phyloP scores from a whole-genome alignment of 2,113 vertebrate genomes.

The Cairina moschata region DNA sequence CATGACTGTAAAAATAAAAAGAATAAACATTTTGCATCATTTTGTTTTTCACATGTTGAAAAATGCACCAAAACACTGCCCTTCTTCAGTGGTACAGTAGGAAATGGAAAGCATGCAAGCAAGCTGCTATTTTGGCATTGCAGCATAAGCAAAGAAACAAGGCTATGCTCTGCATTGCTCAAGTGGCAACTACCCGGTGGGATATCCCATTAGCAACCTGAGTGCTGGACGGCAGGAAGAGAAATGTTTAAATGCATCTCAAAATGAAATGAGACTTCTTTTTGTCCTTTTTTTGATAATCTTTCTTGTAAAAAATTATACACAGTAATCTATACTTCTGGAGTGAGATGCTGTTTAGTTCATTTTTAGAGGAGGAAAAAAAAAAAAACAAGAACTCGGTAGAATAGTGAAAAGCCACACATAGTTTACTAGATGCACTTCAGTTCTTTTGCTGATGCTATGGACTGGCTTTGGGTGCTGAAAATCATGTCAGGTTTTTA shows the following conservation, averaged over 20 bases:
- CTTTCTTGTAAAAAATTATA: neutral
- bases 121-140: neutral
- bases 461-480: neutral
- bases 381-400: neutral
- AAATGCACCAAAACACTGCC: neutral
- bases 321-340: neutral
- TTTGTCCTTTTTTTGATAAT: neutral
- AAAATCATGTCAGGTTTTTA: neutral
- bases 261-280: neutral
- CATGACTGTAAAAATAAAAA: slow-evolving; percentile 85
- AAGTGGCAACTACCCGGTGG: neutral
- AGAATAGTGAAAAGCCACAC: neutral
- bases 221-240: neutral
- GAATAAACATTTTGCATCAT: neutral
- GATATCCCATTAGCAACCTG: neutral
- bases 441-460: neutral
- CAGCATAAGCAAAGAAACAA: neutral
- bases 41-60: neutral
- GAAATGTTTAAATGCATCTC: neutral
- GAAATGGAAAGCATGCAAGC: neutral
- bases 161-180: neutral
- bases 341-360: neutral
- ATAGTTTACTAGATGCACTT: neutral
- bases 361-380: neutral
- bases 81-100: neutral